Evolutionary conservation across 1,140 invertebrate genomes (phyloP).

Genomic region (Lysiphlebus fabarum): DNA sequence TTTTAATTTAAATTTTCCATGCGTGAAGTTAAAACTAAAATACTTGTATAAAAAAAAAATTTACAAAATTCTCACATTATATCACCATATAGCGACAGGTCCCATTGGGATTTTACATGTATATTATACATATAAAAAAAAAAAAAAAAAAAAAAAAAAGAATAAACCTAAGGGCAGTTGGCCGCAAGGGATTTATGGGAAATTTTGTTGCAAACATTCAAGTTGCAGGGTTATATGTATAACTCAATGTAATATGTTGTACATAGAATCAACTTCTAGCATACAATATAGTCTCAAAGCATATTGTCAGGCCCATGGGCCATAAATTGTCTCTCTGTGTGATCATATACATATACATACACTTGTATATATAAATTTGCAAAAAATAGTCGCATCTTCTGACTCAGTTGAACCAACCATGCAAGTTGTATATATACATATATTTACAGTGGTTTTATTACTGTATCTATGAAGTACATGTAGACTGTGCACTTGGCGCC

Average conservation of each 20-base stretch:
- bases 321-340: constrained; percentile 34
- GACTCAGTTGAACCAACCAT: no score
- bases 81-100: constrained; percentile 34
- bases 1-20: no score
- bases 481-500: constrained; percentile 20
- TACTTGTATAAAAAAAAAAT: not conserved
- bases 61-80: constrained; percentile 51
- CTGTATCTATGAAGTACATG: constrained; percentile 3
- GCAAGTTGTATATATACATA: constrained; percentile 6
- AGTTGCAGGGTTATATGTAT: not conserved
- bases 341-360: constrained; percentile 20
- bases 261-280: constrained; percentile 35
- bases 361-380: not conserved
- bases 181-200: constrained; percentile 47
- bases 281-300: constrained; percentile 42
- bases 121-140: no score
- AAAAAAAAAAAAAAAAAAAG: constrained; percentile 10
- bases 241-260: constrained; percentile 21
- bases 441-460: constrained; percentile 17
- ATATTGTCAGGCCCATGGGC: constrained; percentile 49
- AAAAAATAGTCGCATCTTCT: not conserved
- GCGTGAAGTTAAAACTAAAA: no score
- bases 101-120: constrained; percentile 34
- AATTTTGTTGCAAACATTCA: constrained; percentile 35
- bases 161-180: constrained; percentile 24